These are phyloP conservation scores for Opisthocomus hoazin DNA, from an alignment of 2,113 vertebrate genomes.

Conservation along the genomic window DNA sequence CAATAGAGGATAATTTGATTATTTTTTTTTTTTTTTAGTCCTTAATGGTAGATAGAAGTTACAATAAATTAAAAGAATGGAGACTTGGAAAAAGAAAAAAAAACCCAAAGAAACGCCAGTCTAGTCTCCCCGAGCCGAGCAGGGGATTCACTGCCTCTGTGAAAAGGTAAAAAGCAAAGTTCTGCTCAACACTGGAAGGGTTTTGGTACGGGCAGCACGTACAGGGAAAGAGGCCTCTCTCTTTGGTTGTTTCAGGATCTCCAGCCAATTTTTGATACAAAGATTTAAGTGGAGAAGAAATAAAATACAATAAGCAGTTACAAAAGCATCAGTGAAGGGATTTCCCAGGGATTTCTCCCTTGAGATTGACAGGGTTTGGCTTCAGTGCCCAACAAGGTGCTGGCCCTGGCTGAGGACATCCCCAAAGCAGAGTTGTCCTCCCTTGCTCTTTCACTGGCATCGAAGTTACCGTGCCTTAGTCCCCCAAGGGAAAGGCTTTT, in stretches of 20 bases:
- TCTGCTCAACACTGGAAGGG: background rate
- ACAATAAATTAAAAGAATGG: background rate
- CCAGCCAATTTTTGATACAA: background rate
- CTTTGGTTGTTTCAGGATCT: background rate
- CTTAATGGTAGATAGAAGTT: conserved; percentile 1
- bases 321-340: background rate
- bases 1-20: conserved; percentile 38
- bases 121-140: fast-evolving
- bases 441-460: background rate
- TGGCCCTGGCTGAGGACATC: background rate
- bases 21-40: background rate
- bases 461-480: background rate
- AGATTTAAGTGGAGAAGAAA: background rate
- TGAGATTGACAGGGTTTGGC: background rate
- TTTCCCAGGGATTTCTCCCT: background rate
- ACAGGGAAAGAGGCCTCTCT: background rate
- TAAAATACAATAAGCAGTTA: background rate
- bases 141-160: background rate
- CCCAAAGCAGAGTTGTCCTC: background rate
- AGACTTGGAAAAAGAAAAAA: background rate
- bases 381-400: background rate
- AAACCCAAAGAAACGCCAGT: background rate
- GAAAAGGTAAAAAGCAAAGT: background rate
- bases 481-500: background rate
- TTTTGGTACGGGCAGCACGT: background rate